Base-by-base conservation (phyloP, 2,113 vertebrate genomes). In the Scolopax mira region DNA sequence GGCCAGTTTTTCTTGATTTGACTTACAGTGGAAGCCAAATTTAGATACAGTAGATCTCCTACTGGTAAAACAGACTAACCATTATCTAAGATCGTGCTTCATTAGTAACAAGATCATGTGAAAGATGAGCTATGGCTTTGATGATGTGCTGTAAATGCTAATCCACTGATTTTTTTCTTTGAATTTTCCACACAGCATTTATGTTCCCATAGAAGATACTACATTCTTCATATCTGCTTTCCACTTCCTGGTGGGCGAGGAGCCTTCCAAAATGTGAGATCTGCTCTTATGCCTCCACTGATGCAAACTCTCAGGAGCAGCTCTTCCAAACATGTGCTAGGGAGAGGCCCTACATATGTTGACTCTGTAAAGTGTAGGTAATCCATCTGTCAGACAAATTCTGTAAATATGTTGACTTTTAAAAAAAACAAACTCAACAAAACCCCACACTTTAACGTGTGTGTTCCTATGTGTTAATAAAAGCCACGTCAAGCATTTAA, bases 261-360 rank as follows among this genome's bases (percentile, higher is more conserved):
- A 97, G 67, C 97, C 98, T 7, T 97, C 97, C 95, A 97, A 92
- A 67, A 46, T 98, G 97, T 67, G 70, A 95, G n/a, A 41, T 96
- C 90, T 98, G 98, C 93, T 81, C 97, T 2, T 98, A 98, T 2
- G 94, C 97, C 1, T 98, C 97, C 18, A 97, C 98, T 10, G 98
- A 98, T 83, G 93, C 96, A 89, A 98, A 96, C 88, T 98, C 98
- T 65, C 94, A 98, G 77, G 92, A 94, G 15, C 31, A 91, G 60
- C 98, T 98, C 93, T 90, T 87, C 27, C 71, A 89, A 12, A 98
- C 97, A 21, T 83, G 94, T 73, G 81, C 95, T 42, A 81, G 95
- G 87, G 97, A 98, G 94, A 98, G 88, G 52, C 97, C 96, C 2
- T 98, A 96, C 93, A 89, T 93, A 75, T 98, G 97, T 79, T 94